Evolutionary conservation across 2,888 invertebrate genomes (phyloP).

Genomic region (Poecilobothrus nobilitatus): DNA sequence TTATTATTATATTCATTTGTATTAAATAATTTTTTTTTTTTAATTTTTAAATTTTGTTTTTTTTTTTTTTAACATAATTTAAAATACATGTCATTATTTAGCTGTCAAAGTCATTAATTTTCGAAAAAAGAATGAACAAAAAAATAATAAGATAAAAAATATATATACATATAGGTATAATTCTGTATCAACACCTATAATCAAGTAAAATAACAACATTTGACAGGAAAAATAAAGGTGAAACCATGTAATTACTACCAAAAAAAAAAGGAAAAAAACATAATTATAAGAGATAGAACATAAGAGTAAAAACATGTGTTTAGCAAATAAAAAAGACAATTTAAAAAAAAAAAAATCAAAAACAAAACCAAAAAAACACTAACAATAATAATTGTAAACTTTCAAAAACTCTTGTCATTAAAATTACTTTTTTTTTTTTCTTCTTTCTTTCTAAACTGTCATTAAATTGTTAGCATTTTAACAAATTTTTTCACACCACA

Average conservation of each 20-base stretch:
- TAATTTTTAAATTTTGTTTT: too few species aligned
- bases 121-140: too few species aligned
- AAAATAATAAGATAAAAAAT: neutral
- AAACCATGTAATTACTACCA: neutral
- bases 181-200: neutral
- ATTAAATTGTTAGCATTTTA: neutral
- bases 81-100: neutral
- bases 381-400: too few species aligned
- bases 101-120: neutral
- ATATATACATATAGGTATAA: neutral
- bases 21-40: neutral
- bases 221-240: neutral
- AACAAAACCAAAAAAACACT: too few species aligned
- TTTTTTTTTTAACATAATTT: too few species aligned
- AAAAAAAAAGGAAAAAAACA: too few species aligned
- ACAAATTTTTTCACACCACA: neutral
- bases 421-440: neutral
- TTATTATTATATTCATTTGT: neutral
- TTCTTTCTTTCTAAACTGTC: neutral
- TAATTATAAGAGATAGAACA: neutral
- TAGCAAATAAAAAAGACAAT: too few species aligned
- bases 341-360: too few species aligned
- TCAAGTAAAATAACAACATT: neutral
- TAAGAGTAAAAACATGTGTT: neutral
- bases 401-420: neutral